A percentile compares a stretch with the other conserved stretches of the same genome.
phyloP scores from a whole-genome alignment of 2,888 invertebrate genomes.

The Diarsia mendica region DNA sequence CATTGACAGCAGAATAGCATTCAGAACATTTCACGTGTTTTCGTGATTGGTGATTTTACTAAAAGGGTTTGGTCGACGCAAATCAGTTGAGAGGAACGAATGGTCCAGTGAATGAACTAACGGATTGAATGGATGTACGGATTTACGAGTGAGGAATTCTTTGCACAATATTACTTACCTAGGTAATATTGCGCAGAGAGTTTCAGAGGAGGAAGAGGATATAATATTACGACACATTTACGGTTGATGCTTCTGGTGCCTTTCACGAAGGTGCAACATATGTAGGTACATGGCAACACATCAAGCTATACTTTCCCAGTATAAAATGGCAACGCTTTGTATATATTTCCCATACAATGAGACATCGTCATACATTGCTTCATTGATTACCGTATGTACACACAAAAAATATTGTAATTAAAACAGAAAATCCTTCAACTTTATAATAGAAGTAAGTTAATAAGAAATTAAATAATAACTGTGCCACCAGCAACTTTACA shows the following conservation, averaged over 20 bases:
- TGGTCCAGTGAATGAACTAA: neutral
- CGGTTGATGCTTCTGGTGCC: neutral
- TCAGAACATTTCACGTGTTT: neutral
- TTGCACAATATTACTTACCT: neutral
- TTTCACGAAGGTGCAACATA: neutral
- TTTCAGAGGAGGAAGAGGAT: neutral
- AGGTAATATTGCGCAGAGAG: neutral
- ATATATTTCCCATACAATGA: too few relatives aligned
- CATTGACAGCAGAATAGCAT: neutral
- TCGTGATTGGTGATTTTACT: constrained; percentile 36
- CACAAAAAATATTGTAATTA: too few relatives aligned
- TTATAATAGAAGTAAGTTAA: too few relatives aligned
- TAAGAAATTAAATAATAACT: neutral
- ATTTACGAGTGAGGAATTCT: neutral
- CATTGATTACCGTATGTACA: too few relatives aligned
- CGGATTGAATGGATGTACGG: neutral
- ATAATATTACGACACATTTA: neutral
- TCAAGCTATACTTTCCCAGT: too few relatives aligned
- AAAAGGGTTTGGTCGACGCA: constrained; percentile 16
- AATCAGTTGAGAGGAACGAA: constrained; percentile 23
- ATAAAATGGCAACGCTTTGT: too few relatives aligned
- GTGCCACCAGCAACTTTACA: neutral
- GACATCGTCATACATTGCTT: too few relatives aligned
- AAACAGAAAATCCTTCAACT: too few relatives aligned
- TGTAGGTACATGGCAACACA: too few relatives aligned